phyloP scores from a whole-genome alignment of 2,113 vertebrate species.

The Polyodon spathula region DNA sequence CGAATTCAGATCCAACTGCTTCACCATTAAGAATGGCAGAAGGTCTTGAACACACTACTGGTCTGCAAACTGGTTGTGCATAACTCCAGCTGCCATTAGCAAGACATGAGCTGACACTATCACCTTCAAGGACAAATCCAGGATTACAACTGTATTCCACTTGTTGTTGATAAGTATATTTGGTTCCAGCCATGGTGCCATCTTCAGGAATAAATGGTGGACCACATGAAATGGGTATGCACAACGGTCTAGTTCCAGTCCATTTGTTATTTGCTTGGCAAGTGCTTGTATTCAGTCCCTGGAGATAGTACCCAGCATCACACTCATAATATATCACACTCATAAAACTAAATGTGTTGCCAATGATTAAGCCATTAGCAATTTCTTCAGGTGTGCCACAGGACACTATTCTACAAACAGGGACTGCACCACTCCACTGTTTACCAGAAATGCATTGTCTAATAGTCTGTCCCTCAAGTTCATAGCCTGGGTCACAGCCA shows the following conservation, averaged over 20 bases:
- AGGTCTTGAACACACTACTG: conserved; percentile 58
- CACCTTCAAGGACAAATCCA: conserved; percentile 71
- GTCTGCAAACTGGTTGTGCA: conserved; percentile 51
- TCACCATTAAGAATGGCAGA: conserved; percentile 52
- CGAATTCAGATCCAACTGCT: conserved; percentile 60
- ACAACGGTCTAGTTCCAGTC: conserved; percentile 68
- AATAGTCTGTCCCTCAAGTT: conserved; percentile 61
- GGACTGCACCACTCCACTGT: conserved; percentile 70
- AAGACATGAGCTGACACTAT: conserved; percentile 63
- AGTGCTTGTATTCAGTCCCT: conserved; percentile 54
- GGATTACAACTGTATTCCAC: conserved; percentile 62
- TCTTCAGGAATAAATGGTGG: conserved; percentile 54
- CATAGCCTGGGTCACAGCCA: conserved; percentile 69
- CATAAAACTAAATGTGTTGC: conserved; percentile 55
- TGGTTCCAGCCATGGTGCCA: conserved; percentile 55
- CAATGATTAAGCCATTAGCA: conserved; percentile 57
- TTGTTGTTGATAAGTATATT: conserved; percentile 58
- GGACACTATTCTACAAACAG: conserved; percentile 55
- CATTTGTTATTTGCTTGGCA: conserved; percentile 73
- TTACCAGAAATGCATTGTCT: conserved; percentile 69
- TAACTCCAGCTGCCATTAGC: conserved; percentile 81
- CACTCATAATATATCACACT: conserved; percentile 68
- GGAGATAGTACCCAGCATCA: conserved; percentile 67
- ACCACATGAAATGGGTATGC: conserved; percentile 71
- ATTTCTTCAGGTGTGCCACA: conserved; percentile 62